Evolutionary conservation across 2,113 vertebrate genomes (phyloP), one percentile per base, ranked within the genome.

Genomic region (Eubucco bourcierii): DNA sequence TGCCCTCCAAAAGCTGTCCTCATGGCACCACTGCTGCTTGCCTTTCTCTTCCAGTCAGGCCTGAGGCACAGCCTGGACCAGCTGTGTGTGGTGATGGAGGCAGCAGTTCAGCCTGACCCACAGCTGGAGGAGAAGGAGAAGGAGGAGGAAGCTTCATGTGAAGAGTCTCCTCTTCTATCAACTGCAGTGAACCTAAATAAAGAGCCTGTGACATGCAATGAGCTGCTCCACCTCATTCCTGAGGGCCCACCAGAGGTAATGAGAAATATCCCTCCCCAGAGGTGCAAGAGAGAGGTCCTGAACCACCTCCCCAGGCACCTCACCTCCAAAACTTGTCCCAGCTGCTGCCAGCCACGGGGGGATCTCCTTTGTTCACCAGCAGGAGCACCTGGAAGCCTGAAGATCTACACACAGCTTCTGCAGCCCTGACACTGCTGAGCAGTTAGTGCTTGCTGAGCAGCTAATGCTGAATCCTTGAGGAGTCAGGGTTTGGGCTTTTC

Each of bases 161-260:
- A 98, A 72, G 97, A 97, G 3, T 82, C 97, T 1, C 97, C 97
- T 24, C 97, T 98, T 20, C 44, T 98, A 81, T 74, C 96, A 33
- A 53, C 72, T 0, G 8, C 12, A 12, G 34, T 19, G 19, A 71
- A 41, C 11, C 46, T 46, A 4, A 28, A 23, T 8, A 94, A 94
- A 75, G 46, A 63, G 8, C 44, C 93, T 1, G 67, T 97, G 70
- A 72, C 77, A 1, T 95, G 95, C 90, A 94, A 24, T 0, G 85
- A 98, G 68, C 86, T 98, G 37, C 78, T 93, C 47, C 53, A 8
- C 81, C 98, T 98, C 0, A 6, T 98, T 67, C 97, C 97, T 0
- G 96, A 97, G 56, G 97, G 96, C 7, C 92, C 97, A 56, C 96
- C 97, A 0, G 96, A 98, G 97, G 98, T 98, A 95, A 96, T 50